These are phyloP conservation scores for Prionace glauca DNA, from an alignment of 2,797 vertebrate genomes.

Conservation along the genomic window DNA sequence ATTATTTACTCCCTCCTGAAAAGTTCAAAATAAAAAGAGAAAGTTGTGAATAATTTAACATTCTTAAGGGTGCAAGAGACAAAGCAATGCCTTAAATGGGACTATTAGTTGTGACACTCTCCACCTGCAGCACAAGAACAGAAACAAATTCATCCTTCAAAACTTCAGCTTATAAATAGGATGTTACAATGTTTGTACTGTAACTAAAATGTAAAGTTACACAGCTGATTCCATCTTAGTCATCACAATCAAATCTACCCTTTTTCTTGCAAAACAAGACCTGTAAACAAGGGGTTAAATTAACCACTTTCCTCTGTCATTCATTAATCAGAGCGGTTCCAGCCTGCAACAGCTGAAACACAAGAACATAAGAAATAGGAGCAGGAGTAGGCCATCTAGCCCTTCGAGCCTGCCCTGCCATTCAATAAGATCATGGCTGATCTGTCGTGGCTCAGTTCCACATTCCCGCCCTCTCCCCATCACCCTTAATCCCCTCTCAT, in stretches of 20 bases:
- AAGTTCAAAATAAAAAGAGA: constrained; percentile 2
- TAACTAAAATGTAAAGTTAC: neutral
- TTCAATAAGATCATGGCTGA: too few relatives aligned
- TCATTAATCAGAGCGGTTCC: too few relatives aligned
- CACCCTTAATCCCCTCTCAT: too few relatives aligned
- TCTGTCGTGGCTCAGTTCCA: too few relatives aligned
- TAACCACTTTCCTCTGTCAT: too few relatives aligned
- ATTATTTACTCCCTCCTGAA: constrained; percentile 92
- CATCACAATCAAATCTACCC: neutral
- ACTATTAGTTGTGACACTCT: neutral
- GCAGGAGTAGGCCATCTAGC: too few relatives aligned
- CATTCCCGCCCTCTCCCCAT: too few relatives aligned
- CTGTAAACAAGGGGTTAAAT: neutral
- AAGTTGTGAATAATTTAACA: neutral
- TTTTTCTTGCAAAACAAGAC: neutral
- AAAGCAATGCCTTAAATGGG: neutral
- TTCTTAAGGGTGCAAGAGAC: neutral
- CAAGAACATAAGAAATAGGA: too few relatives aligned
- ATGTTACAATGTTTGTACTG: neutral
- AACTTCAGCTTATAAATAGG: neutral
- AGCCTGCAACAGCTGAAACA: too few relatives aligned
- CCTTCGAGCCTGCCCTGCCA: too few relatives aligned
- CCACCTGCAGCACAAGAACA: neutral
- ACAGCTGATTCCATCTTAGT: neutral
- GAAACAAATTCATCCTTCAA: neutral